Evolutionary conservation across 2,113 vertebrate species (phyloP), one percentile per base, ranked within the genome.

Genomic region (Spizaetus ornatus): DNA sequence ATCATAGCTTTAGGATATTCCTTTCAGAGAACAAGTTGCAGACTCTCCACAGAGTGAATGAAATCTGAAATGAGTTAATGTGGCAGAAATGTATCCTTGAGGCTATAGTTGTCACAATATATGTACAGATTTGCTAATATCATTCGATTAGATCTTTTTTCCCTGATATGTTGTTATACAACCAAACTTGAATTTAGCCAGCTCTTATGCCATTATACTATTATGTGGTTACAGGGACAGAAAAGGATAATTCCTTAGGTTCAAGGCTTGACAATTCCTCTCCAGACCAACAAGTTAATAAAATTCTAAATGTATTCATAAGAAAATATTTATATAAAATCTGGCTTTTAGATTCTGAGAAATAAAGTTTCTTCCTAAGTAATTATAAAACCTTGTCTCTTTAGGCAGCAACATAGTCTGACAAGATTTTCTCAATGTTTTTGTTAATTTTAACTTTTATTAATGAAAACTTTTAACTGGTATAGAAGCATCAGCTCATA

Each of bases 61-160:
- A 97, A 95, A 94, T 65, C 52, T 69, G 59, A 89, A 95, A 83
- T 82, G 48, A 96, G 66, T 50, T 87, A 77, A 73, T 0, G 1
- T 88, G 86, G 81, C 96, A 97, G 88, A 93, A 90, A 66, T 23
- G 55, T 61, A 76, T 52, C 74, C 90, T 93, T 55, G 61, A 90
- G 93, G 93, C 88, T 91, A 72, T 5, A 82, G 61, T 48, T 95
- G 92, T 93, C 95, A 95, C 78, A 95, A 74, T 78, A 71, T 26
- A 94, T 90, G 61, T 88, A 69, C 62, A 65, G 81, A 88, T 88
- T 63, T 1, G 0, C 78, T 86, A 63, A 80, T 88, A 92, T 55
- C 42, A 32, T 91, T 53, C 66, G 48, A 83, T 88, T 90, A 74
- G 88, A 86, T 88, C 58, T 32, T 43, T 84, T 56, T 78, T 58